Evolutionary conservation across 2,113 vertebrate genomes (phyloP).

Genomic region (Otis tarda): DNA sequence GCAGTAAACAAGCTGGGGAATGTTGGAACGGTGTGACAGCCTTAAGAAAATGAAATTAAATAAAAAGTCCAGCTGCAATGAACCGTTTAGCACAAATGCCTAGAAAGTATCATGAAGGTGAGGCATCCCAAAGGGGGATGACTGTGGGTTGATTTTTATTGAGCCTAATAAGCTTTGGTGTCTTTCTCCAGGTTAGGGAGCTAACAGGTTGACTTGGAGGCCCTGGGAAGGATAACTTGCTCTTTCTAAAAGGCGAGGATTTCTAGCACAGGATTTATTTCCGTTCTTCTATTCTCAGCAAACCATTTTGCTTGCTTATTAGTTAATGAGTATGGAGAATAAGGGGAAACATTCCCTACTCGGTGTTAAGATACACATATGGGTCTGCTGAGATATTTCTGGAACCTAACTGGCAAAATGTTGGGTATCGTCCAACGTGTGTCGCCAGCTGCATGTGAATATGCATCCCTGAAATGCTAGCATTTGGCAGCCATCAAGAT

Average conservation of each 20-base stretch:
- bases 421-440: neutral
- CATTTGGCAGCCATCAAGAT: constrained; percentile 53
- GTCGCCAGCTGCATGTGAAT: constrained; percentile 66
- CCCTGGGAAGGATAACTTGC: neutral
- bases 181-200: constrained; percentile 9
- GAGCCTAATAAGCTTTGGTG: neutral
- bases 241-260: neutral
- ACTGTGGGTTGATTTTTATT: neutral
- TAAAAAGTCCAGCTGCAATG: constrained; percentile 43
- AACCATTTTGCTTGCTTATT: neutral
- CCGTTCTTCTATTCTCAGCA: neutral
- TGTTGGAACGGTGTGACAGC: constrained; percentile 3
- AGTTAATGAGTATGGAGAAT: neutral
- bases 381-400: constrained; percentile 41
- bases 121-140: neutral
- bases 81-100: constrained; percentile 12
- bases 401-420: constrained; percentile 25
- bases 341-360: constrained; percentile 11
- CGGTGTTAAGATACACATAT: neutral
- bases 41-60: constrained; percentile 41
- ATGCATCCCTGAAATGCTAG: constrained; percentile 68
- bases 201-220: constrained; percentile 8
- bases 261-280: neutral
- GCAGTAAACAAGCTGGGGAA: constrained; percentile 55
- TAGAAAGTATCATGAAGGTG: constrained; percentile 55